A percentile compares a stretch with the other conserved stretches of the same genome.
phyloP scores from a whole-genome alignment of 2,797 vertebrate genomes.

The Philypnodon macrostomus region DNA sequence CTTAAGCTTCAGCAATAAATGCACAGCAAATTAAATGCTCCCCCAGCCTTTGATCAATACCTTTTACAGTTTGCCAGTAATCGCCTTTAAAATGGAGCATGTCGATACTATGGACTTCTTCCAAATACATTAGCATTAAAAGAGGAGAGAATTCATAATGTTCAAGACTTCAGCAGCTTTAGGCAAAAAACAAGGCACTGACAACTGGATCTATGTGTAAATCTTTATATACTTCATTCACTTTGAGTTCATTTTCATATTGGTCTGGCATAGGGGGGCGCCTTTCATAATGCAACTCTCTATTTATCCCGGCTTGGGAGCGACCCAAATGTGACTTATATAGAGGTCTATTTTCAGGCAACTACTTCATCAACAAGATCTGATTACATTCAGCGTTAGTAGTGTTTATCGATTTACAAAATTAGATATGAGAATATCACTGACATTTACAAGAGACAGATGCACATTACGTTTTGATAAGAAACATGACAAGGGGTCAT shows the following conservation, averaged over 20 bases:
- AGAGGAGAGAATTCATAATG: not conserved
- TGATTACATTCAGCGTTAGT: too few species aligned
- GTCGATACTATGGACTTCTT: constrained; percentile 21
- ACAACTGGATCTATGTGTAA: not conserved
- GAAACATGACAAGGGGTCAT: constrained; percentile 2
- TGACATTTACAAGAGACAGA: not conserved
- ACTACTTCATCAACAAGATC: too few species aligned
- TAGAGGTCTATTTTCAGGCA: too few species aligned
- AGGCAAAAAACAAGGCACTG: too few species aligned
- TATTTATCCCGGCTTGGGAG: too few species aligned
- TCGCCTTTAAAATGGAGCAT: constrained; percentile 45
- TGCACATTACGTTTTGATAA: not conserved
- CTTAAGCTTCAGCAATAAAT: constrained; percentile 65
- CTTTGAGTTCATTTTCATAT: too few species aligned
- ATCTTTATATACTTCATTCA: not conserved
- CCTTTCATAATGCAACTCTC: too few species aligned
- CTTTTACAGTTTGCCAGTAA: constrained; percentile 60
- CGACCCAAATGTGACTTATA: too few species aligned
- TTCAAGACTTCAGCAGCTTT: not conserved
- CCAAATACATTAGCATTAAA: constrained; percentile 31
- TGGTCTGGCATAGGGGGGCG: too few species aligned
- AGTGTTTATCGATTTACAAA: too few species aligned
- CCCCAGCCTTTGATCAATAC: constrained; percentile 51
- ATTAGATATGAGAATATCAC: not conserved
- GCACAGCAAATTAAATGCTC: constrained; percentile 69